phyloP scores from a whole-genome alignment of 2,888 invertebrate species.

The Athripsodes cinereus region DNA sequence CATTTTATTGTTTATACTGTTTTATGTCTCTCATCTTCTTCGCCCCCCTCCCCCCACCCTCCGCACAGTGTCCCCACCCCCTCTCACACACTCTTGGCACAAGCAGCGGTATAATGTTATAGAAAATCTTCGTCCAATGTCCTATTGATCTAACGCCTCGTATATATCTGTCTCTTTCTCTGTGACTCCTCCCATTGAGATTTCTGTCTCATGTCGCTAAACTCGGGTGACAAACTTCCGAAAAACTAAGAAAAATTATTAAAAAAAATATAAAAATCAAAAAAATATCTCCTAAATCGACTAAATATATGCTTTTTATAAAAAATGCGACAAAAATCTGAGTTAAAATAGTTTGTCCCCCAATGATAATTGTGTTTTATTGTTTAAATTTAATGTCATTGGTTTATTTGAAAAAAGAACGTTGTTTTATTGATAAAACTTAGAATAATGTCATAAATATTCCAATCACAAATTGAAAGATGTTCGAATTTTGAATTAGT shows the following conservation, averaged over 20 bases:
- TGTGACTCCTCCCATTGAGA: slow-evolving; percentile 17
- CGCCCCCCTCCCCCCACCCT: neutral
- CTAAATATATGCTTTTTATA: too few relatives aligned
- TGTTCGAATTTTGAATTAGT: neutral
- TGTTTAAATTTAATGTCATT: too few relatives aligned
- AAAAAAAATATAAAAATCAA: too few relatives aligned
- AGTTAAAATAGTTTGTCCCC: too few relatives aligned
- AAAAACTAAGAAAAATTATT: neutral
- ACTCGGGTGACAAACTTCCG: neutral
- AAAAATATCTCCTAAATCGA: too few relatives aligned
- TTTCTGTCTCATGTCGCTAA: slow-evolving; percentile 1
- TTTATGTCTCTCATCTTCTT: neutral
- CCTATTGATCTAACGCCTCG: slow-evolving; percentile 26
- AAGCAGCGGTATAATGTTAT: neutral
- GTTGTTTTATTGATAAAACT: too few relatives aligned
- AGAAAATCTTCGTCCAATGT: slow-evolving; percentile 24
- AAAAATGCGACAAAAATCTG: too few relatives aligned
- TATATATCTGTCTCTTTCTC: slow-evolving; percentile 14
- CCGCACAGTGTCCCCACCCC: neutral
- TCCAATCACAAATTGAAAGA: neutral
- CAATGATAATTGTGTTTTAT: too few relatives aligned
- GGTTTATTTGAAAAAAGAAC: too few relatives aligned
- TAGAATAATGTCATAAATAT: too few relatives aligned
- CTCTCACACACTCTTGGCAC: slow-evolving; percentile 5
- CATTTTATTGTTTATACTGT: neutral